Evolutionary conservation across 2,113 vertebrate genomes (phyloP).

Genomic region (Halcyon senegalensis): DNA sequence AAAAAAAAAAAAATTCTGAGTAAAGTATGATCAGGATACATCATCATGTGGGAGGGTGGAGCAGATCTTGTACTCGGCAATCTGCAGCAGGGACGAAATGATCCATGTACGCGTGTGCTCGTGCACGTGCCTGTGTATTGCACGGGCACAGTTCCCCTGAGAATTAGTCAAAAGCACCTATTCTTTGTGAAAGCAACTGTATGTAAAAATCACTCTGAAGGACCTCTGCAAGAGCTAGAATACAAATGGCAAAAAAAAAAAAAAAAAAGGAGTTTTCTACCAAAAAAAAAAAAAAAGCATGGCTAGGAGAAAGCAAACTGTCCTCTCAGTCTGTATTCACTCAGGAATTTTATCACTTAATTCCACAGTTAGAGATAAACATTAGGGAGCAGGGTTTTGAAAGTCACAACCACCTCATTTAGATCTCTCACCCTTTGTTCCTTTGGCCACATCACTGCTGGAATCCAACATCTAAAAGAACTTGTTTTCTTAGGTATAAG

Average conservation of each 20-base stretch:
- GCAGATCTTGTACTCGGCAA: not conserved
- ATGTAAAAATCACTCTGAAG: not conserved
- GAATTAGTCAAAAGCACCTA: not conserved
- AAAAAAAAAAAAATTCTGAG: not conserved
- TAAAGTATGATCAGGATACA: not conserved
- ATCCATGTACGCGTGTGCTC: not conserved
- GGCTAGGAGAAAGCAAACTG: not conserved
- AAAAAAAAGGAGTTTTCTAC: not conserved
- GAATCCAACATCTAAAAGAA: not conserved
- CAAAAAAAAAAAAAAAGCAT: not conserved
- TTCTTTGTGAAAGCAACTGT: not conserved
- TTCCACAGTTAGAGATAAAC: not conserved
- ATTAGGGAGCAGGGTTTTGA: not conserved
- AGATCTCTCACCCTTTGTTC: not conserved
- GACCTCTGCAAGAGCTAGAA: not conserved
- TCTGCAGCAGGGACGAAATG: not conserved
- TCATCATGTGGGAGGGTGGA: not conserved
- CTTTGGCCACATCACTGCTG: not conserved
- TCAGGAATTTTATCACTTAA: not conserved
- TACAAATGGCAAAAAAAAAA: not conserved
- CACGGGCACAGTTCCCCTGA: accelerated
- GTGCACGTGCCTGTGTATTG: not conserved
- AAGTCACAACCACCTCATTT: not conserved
- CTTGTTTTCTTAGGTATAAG: not conserved
- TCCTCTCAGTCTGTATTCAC: not conserved